Evolutionary conservation across 2,797 vertebrate species (phyloP).

Genomic region (Microctenopoma steveboyesi): DNA sequence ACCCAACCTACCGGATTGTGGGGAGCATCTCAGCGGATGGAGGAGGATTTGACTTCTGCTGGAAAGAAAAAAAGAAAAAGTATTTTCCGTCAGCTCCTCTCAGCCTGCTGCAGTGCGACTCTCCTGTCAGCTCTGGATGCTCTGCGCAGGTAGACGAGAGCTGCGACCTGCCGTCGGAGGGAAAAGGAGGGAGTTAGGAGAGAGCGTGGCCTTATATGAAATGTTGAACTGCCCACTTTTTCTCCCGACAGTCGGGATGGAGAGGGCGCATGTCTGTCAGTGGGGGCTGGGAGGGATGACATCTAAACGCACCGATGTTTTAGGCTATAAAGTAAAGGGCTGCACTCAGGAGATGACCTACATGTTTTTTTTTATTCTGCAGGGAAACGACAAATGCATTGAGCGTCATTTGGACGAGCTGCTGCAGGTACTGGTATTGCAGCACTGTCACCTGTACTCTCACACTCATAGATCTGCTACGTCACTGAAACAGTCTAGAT

Average conservation of each 20-base stretch:
- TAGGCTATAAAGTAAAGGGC: constrained; percentile 42
- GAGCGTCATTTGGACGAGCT: constrained; percentile 44
- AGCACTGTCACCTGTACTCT: constrained; percentile 31
- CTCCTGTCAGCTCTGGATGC: constrained; percentile 55
- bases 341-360: constrained; percentile 24
- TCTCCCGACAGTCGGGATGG: constrained; percentile 51
- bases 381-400: constrained; percentile 36
- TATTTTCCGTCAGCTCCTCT: constrained; percentile 52
- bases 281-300: constrained; percentile 48
- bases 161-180: constrained; percentile 23
- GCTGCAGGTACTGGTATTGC: constrained; percentile 58
- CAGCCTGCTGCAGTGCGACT: constrained; percentile 80
- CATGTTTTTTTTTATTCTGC: constrained; percentile 28
- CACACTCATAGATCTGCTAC: neutral
- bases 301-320: constrained; percentile 45
- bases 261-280: constrained; percentile 59
- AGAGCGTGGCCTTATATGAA: constrained; percentile 65
- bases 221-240: constrained; percentile 77
- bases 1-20: constrained; percentile 66
- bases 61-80: constrained; percentile 8
- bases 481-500: neutral
- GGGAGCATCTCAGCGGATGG: constrained; percentile 66
- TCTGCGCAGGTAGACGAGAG: constrained; percentile 64
- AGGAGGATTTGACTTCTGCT: constrained; percentile 27
- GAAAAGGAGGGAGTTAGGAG: constrained; percentile 63